A percentile compares a stretch with the other conserved stretches of the same genome.
phyloP scores from a whole-genome alignment of 2,113 vertebrate genomes.

The Gavialis gangeticus region DNA sequence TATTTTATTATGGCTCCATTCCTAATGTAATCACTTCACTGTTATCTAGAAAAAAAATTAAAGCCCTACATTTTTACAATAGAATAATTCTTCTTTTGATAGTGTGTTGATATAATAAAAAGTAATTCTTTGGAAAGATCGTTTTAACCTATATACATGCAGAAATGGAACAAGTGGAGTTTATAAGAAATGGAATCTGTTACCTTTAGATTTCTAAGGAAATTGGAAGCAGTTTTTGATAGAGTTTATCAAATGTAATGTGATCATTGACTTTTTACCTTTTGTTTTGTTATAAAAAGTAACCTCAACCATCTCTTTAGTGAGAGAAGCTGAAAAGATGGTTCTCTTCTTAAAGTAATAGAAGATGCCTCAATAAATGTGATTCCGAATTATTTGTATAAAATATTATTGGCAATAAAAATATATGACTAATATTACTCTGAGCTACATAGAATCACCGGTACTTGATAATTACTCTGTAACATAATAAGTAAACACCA shows the following conservation, averaged over 20 bases:
- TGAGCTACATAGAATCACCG: background rate
- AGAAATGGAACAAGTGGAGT: rapidly evolving
- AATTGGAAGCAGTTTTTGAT: rapidly evolving
- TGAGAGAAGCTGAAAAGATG: background rate
- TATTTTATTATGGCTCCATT: rapidly evolving
- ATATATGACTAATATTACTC: background rate
- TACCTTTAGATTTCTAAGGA: background rate
- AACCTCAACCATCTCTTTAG: background rate
- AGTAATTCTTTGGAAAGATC: rapidly evolving
- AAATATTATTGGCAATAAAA: background rate
- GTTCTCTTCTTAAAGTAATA: background rate
- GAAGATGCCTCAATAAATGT: background rate
- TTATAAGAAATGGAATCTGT: background rate
- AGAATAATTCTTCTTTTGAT: rapidly evolving
- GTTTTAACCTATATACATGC: rapidly evolving
- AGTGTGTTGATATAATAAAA: rapidly evolving
- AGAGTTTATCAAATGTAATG: background rate
- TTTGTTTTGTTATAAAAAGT: background rate
- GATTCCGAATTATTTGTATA: background rate
- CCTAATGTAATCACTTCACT: rapidly evolving
- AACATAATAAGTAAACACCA: background rate
- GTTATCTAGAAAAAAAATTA: rapidly evolving
- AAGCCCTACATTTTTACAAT: rapidly evolving
- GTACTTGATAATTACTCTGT: background rate
- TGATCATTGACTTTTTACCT: background rate